phyloP scores from a whole-genome alignment of 1,140 invertebrate species.

The Chrysomallon squamiferum region DNA sequence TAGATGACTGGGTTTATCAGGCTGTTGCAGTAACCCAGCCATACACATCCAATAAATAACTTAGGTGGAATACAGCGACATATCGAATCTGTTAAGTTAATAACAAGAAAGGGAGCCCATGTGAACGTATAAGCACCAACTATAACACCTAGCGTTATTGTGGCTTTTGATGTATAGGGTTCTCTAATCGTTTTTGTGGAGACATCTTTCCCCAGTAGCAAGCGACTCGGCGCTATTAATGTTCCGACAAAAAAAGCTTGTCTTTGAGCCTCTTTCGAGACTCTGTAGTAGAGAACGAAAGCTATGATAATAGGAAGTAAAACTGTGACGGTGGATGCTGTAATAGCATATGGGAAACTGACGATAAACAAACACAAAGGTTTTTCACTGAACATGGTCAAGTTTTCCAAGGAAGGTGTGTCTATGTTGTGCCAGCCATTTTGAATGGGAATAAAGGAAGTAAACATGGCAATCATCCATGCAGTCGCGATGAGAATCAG shows the following conservation, averaged over 20 bases:
- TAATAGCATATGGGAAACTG: slow-evolving; percentile 42
- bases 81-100: slow-evolving; percentile 92
- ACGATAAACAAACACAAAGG: slow-evolving; percentile 51
- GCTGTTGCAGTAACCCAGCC: slow-evolving; percentile 94
- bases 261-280: slow-evolving; percentile 53
- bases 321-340: slow-evolving; percentile 45
- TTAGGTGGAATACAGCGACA: slow-evolving; percentile 69
- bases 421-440: slow-evolving; percentile 78
- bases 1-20: slow-evolving; percentile 99
- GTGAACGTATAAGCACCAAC: slow-evolving; percentile 87
- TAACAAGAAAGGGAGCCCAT: slow-evolving; percentile 97
- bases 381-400: slow-evolving; percentile 34
- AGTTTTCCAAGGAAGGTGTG: slow-evolving; percentile 39
- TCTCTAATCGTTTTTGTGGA: slow-evolving; percentile 46
- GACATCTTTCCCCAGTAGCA: slow-evolving; percentile 47
- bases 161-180: slow-evolving; percentile 54
- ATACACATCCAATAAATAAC: slow-evolving; percentile 63
- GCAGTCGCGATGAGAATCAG: slow-evolving; percentile 90
- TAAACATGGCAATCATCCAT: slow-evolving; percentile 93
- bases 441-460: slow-evolving; percentile 95
- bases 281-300: slow-evolving; percentile 47
- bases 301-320: slow-evolving; percentile 52
- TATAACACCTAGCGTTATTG: slow-evolving; percentile 57
- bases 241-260: slow-evolving; percentile 48
- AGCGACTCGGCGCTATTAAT: slow-evolving; percentile 42